Evolutionary conservation across 2,797 vertebrate species (phyloP).

Genomic region (Falco columbarius): DNA sequence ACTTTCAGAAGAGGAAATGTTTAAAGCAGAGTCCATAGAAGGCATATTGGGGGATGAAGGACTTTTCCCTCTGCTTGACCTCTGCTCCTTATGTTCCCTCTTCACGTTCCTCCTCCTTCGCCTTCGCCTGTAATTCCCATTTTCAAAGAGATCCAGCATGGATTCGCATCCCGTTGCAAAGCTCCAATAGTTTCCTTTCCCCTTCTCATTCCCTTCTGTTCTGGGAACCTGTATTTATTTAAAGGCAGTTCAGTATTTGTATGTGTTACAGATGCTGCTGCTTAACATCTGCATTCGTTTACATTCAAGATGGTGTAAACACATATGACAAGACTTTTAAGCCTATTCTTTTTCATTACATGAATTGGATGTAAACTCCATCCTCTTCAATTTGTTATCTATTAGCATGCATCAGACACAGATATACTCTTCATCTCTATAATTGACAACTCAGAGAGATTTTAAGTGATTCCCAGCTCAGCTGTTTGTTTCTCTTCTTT

Average conservation of each 20-base stretch:
- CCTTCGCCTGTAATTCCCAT: slow-evolving; percentile 92
- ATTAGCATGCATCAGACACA: slow-evolving; percentile 34
- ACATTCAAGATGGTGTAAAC: slow-evolving; percentile 69
- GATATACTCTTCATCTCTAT: slow-evolving; percentile 2
- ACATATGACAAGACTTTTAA: slow-evolving; percentile 62
- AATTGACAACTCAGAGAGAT: slow-evolving; percentile 14
- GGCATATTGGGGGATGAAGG: neutral
- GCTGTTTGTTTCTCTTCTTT: slow-evolving; percentile 15
- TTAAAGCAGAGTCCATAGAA: slow-evolving; percentile 63
- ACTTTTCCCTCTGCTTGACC: slow-evolving; percentile 50
- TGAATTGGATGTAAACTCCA: slow-evolving; percentile 36
- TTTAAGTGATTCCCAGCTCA: slow-evolving; percentile 29
- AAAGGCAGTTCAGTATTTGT: slow-evolving; percentile 52
- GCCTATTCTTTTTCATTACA: slow-evolving; percentile 37
- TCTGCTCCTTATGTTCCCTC: slow-evolving; percentile 83
- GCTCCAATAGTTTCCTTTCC: slow-evolving; percentile 97
- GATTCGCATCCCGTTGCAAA: slow-evolving; percentile 95
- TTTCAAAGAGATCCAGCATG: slow-evolving; percentile 97
- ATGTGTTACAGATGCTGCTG: slow-evolving; percentile 60
- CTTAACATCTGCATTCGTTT: slow-evolving; percentile 72
- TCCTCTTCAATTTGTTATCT: slow-evolving; percentile 45
- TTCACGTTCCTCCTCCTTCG: slow-evolving; percentile 87
- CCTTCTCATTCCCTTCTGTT: slow-evolving; percentile 93
- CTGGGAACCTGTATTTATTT: slow-evolving; percentile 87
- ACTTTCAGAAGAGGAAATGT: slow-evolving; percentile 66